Conservation (phyloP, 2,113 vertebrate genomes). For the Chaenogobius annularis region DNA sequence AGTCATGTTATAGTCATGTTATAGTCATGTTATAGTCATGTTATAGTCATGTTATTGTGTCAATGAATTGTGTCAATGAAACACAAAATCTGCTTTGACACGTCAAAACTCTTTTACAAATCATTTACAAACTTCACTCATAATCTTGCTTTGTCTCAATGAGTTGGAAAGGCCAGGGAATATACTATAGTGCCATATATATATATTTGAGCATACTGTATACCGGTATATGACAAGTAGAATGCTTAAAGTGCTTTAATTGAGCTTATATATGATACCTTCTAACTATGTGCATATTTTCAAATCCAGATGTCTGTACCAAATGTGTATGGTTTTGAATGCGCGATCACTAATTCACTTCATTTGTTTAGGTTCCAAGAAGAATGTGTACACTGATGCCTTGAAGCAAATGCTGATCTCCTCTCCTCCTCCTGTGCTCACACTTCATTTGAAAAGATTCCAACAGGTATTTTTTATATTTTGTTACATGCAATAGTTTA, state of each 20-base stretch:
- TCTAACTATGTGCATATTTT: too few species aligned
- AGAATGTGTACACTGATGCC: slow-evolving; percentile 88
- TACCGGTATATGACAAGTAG: too few species aligned
- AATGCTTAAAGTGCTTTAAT: too few species aligned
- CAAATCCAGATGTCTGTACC: too few species aligned
- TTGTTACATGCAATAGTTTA: too few species aligned
- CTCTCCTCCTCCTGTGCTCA: slow-evolving; percentile 88
- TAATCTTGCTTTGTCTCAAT: neutral
- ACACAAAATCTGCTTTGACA: neutral
- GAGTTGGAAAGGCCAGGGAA: neutral
- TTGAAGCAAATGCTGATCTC: slow-evolving; percentile 97
- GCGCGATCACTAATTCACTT: neutral
- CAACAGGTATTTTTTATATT: slow-evolving; percentile 81
- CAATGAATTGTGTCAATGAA: too few species aligned
- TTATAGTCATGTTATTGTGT: too few species aligned
- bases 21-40: too few species aligned
- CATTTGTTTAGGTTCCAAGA: slow-evolving; percentile 78
- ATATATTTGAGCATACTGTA: too few species aligned
- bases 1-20: too few species aligned
- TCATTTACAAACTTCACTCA: neutral
- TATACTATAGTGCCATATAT: neutral
- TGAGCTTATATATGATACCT: too few species aligned
- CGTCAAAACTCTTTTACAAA: neutral
- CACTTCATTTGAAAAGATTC: slow-evolving; percentile 96
- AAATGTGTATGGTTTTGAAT: neutral